Base-by-base conservation (phyloP, 1,140 invertebrate genomes). In the Drosophila varians region DNA sequence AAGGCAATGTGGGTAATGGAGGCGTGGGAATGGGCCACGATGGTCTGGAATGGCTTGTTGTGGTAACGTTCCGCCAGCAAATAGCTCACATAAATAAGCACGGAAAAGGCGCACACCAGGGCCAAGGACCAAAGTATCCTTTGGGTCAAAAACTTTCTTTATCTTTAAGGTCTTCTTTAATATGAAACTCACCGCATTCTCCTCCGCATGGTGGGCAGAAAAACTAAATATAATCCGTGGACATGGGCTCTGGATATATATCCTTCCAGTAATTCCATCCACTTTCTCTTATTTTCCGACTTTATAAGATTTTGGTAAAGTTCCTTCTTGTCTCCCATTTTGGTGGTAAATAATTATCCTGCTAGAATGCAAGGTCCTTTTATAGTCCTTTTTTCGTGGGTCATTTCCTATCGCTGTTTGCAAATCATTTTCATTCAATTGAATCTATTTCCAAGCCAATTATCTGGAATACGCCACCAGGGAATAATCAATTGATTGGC, bases 1-100 rank as follows among this genome's bases (percentile, higher is more conserved):
- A 90, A 91, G 7, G 80, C 43, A 21, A 90, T 77, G 12, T 74
- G 64, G 4, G 19, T 19, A 0, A 90, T 71, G n/a, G 90, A 74
- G 42, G 60, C 72, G 31, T 65, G 71, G 0, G 77, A 60, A 3
- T 71, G 21, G 1, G 76, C 75, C 4, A 91, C 53, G 0, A 79
- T 56, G 0, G 90, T 91, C 21, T 82, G 48, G 8, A 91, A 79
- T 28, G 74, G 77, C 16, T 74, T 66, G 9, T 55, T 65, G 8
- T 74, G 54, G 38, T 71, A 77, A 0, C 83, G 77, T 16, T 75
- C 48, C 0, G 38, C 73, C 23, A 90, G 8, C 19, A 80, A n/a
- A 47, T 74, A 72, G 4, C 54, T 70, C 2, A 90, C 58, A 36
- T 71, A 77, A 14, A 88, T 65, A 9, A 75, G 74, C 18, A 82